A percentile compares a stretch with the other conserved stretches of the same genome.
phyloP scores from a whole-genome alignment of 2,113 vertebrate genomes.

The Silurus glanis region DNA sequence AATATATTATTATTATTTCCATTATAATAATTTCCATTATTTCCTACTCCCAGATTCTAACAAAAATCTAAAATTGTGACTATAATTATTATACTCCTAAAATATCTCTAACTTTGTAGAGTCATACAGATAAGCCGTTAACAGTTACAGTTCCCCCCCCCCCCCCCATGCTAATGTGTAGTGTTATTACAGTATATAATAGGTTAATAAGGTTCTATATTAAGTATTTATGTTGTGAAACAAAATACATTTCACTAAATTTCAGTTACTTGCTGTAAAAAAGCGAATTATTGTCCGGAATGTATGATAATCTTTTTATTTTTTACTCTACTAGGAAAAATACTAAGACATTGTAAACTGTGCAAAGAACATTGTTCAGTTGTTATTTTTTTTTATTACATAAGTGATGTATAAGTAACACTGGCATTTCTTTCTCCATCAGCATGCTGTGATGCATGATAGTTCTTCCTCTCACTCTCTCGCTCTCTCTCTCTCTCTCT shows the following conservation, averaged over 20 bases:
- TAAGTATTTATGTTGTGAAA: neutral
- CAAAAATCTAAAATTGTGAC: neutral
- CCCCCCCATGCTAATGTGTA: neutral
- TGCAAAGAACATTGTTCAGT: neutral
- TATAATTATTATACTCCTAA: neutral
- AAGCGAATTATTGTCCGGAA: neutral
- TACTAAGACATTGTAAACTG: slow-evolving; percentile 20
- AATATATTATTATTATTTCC: no score
- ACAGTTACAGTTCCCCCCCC: neutral
- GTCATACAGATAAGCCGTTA: neutral
- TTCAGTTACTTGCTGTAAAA: neutral
- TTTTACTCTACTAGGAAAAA: neutral
- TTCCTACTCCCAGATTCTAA: neutral
- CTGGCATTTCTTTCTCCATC: slow-evolving; percentile 29
- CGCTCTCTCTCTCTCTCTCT: slow-evolving; percentile 17
- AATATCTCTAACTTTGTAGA: neutral
- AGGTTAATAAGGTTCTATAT: neutral
- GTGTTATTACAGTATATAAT: neutral
- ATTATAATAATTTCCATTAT: no score
- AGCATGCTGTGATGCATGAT: slow-evolving; percentile 33
- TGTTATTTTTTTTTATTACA: neutral
- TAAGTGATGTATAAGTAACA: slow-evolving; percentile 1
- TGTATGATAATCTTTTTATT: neutral
- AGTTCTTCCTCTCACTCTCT: slow-evolving; percentile 7
- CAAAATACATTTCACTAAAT: neutral